A percentile compares a stretch with the other conserved stretches of the same genome.
These are phyloP conservation scores for Callorhinus ursinus DNA, from an alignment of 2,113 vertebrate genomes.

Conservation along the genomic window DNA sequence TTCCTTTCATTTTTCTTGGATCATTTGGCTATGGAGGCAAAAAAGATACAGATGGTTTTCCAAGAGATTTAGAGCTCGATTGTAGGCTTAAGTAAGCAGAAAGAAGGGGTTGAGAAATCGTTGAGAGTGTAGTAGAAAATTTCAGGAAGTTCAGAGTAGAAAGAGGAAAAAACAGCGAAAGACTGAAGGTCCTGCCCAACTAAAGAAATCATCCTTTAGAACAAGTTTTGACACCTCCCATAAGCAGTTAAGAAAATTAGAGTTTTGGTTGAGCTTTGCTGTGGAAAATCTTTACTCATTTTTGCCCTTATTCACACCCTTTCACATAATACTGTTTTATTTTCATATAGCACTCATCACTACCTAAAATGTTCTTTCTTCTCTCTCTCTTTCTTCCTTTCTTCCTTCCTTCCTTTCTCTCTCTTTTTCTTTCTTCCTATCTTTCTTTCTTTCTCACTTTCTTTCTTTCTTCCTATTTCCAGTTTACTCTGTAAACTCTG, in stretches of 20 bases:
- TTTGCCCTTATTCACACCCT: neutral
- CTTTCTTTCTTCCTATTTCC: too few species aligned
- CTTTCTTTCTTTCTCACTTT: neutral
- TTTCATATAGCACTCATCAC: neutral
- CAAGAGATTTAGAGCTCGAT: neutral
- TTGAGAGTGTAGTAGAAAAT: neutral
- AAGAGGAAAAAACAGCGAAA: neutral
- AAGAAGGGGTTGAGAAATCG: neutral
- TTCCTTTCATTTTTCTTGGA: neutral
- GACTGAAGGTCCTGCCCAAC: neutral
- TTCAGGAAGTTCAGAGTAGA: neutral
- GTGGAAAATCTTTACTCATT: neutral
- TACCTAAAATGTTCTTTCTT: neutral
- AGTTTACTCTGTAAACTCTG: neutral
- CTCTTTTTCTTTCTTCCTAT: too few species aligned
- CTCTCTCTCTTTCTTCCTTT: rapidly evolving
- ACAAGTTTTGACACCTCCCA: neutral
- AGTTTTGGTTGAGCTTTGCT: neutral
- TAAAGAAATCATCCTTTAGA: neutral
- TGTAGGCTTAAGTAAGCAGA: neutral
- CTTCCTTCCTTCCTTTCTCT: too few species aligned
- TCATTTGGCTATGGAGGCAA: neutral
- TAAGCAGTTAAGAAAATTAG: neutral
- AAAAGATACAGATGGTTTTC: neutral
- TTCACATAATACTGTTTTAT: neutral